Conservation (phyloP, 2,888 invertebrate species). For the Monoplex corrugatus region DNA sequence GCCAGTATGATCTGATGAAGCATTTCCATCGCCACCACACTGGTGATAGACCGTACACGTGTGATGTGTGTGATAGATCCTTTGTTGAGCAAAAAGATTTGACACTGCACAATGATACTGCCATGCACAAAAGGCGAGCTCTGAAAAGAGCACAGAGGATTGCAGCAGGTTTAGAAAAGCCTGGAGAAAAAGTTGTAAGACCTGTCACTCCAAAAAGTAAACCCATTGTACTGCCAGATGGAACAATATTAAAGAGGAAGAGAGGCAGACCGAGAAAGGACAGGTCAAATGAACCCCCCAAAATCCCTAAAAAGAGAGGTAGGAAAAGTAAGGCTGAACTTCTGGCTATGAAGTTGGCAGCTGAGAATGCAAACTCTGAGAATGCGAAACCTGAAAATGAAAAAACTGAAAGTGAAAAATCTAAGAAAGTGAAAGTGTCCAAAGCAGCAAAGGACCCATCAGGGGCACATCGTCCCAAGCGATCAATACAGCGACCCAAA, state of each 20-base stretch:
- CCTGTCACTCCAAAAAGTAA: not conserved
- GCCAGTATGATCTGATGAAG: slow-evolving; percentile 51
- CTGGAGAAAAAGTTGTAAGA: slow-evolving; percentile 15
- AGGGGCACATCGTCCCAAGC: not conserved
- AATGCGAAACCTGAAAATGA: not conserved
- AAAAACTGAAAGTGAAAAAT: not conserved
- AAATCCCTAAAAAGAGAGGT: slow-evolving; percentile 1
- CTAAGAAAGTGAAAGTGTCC: not conserved
- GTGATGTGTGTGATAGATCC: slow-evolving; percentile 62
- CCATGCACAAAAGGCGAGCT: slow-evolving; percentile 48
- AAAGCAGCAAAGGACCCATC: not conserved
- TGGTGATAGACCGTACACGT: slow-evolving; percentile 48
- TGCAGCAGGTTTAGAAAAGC: too few relatives aligned
- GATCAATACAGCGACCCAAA: not conserved
- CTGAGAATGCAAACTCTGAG: not conserved
- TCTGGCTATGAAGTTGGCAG: not conserved
- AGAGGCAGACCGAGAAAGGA: not conserved
- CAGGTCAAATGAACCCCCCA: slow-evolving; percentile 40
- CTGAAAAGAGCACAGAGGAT: not conserved
- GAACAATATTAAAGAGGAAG: too few relatives aligned
- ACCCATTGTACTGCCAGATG: too few relatives aligned
- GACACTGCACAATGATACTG: slow-evolving; percentile 51
- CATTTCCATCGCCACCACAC: slow-evolving; percentile 49
- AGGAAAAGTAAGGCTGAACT: not conserved
- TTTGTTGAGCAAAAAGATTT: slow-evolving; percentile 61